These are phyloP conservation scores for Medauroidea extradentata DNA, from an alignment of 1,140 invertebrate genomes.

Conservation along the genomic window DNA sequence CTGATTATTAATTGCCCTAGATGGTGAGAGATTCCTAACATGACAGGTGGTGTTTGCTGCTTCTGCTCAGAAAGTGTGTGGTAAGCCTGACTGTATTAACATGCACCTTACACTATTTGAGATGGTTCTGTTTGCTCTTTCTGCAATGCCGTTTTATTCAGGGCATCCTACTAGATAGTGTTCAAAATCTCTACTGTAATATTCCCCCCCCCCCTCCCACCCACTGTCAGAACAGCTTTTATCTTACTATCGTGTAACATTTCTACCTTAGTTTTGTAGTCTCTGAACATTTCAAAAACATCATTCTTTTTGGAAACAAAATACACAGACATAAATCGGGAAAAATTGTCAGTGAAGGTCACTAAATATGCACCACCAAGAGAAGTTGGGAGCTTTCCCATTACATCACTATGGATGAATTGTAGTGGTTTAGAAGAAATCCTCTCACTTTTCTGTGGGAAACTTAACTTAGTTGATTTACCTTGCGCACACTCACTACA, in stretches of 20 bases:
- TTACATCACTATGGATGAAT: background rate
- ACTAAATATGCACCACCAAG: slow-evolving; percentile 21
- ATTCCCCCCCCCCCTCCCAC: slow-evolving; percentile 27
- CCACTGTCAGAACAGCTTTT: slow-evolving; percentile 18
- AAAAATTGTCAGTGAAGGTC: slow-evolving; percentile 24
- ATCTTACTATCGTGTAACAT: slow-evolving; percentile 8
- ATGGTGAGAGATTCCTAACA: slow-evolving; percentile 12
- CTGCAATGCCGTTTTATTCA: slow-evolving; percentile 26
- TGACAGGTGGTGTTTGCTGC: slow-evolving; percentile 24
- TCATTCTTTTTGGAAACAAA: slow-evolving; percentile 23
- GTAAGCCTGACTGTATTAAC: slow-evolving; percentile 21
- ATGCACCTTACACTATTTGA: slow-evolving; percentile 20
- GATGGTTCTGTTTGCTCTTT: slow-evolving; percentile 25
- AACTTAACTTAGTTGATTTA: background rate
- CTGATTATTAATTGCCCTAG: background rate
- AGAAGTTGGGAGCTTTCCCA: slow-evolving; percentile 8
- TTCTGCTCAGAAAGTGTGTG: slow-evolving; percentile 25
- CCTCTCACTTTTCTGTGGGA: background rate
- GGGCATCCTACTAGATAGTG: slow-evolving; percentile 17
- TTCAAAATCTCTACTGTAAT: slow-evolving; percentile 3
- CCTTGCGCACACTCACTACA: background rate
- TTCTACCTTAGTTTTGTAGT: slow-evolving; percentile 15
- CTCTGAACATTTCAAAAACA: slow-evolving; percentile 11
- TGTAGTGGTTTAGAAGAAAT: background rate
- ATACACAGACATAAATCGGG: slow-evolving; percentile 15